A percentile compares a stretch with the other conserved stretches of the same genome.
phyloP scores from a whole-genome alignment of 2,797 vertebrate genomes.

The Sebastiscus tertius region DNA sequence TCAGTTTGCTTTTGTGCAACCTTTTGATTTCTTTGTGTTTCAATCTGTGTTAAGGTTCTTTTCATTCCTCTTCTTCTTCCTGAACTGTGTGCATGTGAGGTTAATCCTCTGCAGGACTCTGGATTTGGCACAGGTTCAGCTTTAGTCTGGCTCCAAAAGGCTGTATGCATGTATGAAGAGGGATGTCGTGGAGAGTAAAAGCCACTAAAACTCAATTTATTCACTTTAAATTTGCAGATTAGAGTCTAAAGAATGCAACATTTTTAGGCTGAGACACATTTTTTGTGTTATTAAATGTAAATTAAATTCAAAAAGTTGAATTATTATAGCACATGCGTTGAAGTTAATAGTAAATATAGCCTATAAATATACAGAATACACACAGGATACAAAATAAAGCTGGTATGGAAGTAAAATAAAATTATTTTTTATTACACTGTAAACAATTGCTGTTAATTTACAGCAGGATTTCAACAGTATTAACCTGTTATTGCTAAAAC shows the following conservation, averaged over 20 bases:
- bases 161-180: background rate
- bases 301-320: background rate
- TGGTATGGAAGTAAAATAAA: background rate
- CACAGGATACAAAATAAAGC: background rate
- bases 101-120: background rate
- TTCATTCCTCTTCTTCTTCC: background rate
- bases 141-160: background rate
- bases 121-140: constrained; percentile 1
- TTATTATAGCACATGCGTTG: background rate
- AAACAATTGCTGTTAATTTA: too few species aligned
- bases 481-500: too few species aligned
- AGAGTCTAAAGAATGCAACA: background rate
- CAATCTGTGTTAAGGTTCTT: background rate
- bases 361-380: background rate
- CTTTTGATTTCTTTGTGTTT: constrained; percentile 55
- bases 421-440: too few species aligned
- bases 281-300: background rate
- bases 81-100: constrained; percentile 8
- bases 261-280: background rate
- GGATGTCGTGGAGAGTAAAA: background rate
- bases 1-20: constrained; percentile 41
- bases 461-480: too few species aligned
- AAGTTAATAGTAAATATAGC: background rate
- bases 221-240: background rate
- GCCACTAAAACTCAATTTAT: background rate